Conservation (phyloP, 2,113 vertebrate species). For the Pituophis catenifer region DNA sequence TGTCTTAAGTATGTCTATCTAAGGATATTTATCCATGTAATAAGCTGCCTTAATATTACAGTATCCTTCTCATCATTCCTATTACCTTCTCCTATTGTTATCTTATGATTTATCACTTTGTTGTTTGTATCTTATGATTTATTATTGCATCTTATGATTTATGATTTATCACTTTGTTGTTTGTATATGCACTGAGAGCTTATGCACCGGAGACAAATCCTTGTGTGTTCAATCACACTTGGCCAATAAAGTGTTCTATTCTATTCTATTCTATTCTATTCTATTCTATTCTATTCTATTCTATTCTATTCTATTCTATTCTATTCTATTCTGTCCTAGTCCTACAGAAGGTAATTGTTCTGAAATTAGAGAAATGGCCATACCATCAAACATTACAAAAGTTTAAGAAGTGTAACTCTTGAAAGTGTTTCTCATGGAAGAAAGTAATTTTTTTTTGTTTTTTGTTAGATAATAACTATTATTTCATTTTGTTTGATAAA, state of each 20-base stretch:
- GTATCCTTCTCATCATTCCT: background rate
- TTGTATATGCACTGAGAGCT: background rate
- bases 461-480: background rate
- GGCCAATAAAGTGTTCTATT: too few relatives aligned
- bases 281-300: too few relatives aligned
- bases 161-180: background rate
- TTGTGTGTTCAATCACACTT: too few relatives aligned
- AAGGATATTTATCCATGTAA: background rate
- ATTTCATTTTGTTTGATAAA: background rate
- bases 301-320: too few relatives aligned
- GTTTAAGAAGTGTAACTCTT: background rate
- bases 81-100: background rate
- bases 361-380: background rate
- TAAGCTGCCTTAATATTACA: background rate
- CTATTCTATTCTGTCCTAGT: too few relatives aligned
- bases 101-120: background rate
- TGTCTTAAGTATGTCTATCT: background rate
- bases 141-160: background rate
- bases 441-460: background rate
- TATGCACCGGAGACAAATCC: background rate
- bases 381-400: background rate
- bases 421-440: background rate
- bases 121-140: background rate
- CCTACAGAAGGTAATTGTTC: background rate
- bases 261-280: too few relatives aligned